phyloP scores from a whole-genome alignment of 1,140 invertebrate genomes.

The Vanessa atalanta region DNA sequence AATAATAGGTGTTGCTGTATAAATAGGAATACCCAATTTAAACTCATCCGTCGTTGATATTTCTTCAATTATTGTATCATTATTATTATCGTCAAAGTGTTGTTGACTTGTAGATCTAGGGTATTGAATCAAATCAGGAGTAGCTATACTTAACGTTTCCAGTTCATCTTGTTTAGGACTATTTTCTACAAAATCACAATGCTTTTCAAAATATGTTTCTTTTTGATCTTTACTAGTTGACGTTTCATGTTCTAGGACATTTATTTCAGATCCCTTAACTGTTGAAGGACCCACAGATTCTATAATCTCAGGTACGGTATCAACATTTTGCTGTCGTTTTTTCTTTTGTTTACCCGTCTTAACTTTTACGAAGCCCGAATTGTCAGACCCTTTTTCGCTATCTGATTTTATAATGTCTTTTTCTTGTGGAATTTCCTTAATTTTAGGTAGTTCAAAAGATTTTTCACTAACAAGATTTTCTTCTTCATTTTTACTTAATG shows the following conservation, averaged over 20 bases:
- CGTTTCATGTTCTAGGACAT: neutral
- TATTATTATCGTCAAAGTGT: constrained; percentile 59
- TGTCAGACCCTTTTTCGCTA: constrained; percentile 4
- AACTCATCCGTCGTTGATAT: constrained; percentile 46
- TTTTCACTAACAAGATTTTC: neutral
- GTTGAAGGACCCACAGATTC: neutral
- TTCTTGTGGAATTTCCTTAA: neutral
- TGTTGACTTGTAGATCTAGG: constrained; percentile 64
- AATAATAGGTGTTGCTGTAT: constrained; percentile 49
- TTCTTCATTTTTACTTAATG: neutral
- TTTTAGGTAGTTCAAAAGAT: neutral
- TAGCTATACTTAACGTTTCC: constrained; percentile 46
- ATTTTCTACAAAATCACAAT: constrained; percentile 16
- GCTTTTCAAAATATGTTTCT: constrained; percentile 3
- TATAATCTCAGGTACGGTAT: neutral
- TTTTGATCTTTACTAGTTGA: neutral
- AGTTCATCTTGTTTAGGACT: constrained; percentile 46
- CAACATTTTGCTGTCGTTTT: constrained; percentile 13
- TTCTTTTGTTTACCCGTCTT: constrained; percentile 25
- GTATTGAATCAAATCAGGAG: constrained; percentile 64
- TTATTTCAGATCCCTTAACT: neutral
- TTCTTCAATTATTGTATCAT: constrained; percentile 60
- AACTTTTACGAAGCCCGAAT: constrained; percentile 17
- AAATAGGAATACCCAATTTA: constrained; percentile 46
- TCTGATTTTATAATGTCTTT: neutral